Evolutionary conservation across 2,888 invertebrate species (phyloP).

Genomic region (Mantis religiosa): DNA sequence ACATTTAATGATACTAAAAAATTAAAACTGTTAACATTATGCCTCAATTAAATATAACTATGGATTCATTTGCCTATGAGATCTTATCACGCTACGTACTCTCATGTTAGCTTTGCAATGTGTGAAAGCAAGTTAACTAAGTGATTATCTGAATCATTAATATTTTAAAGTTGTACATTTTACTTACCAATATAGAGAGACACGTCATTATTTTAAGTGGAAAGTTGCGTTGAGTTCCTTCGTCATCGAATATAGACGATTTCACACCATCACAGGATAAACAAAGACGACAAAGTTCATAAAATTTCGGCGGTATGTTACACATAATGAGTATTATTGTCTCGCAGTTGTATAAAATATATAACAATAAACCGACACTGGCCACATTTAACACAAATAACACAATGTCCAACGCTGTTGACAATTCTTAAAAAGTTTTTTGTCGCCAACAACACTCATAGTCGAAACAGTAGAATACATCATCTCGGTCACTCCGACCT

Average conservation of each 20-base stretch:
- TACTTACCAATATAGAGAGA: conserved; percentile 73
- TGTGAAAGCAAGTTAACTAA: not conserved
- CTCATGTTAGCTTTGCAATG: not conserved
- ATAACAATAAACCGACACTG: conserved; percentile 39
- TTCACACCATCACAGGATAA: conserved; percentile 74
- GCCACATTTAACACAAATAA: conserved; percentile 34
- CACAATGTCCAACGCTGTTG: conserved; percentile 30
- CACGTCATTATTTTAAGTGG: conserved; percentile 72
- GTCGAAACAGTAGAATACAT: conserved; percentile 31
- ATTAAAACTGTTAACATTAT: not conserved
- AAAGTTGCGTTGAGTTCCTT: conserved; percentile 64
- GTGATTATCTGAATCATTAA: not conserved
- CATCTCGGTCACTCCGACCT: conserved; percentile 23
- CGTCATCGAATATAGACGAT: conserved; percentile 72
- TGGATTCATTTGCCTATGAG: not conserved
- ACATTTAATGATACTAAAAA: not conserved
- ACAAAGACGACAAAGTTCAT: conserved; percentile 91
- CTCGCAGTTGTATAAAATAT: conserved; percentile 28
- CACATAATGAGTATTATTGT: conserved; percentile 67
- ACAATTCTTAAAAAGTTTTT: conserved; percentile 33
- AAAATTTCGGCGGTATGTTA: conserved; percentile 88
- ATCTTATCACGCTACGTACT: not conserved
- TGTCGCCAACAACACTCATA: conserved; percentile 34
- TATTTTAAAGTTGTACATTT: conserved; percentile 36
- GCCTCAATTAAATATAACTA: not conserved